Conservation (phyloP, 2,888 invertebrate genomes). For the Tenthredo notha region DNA sequence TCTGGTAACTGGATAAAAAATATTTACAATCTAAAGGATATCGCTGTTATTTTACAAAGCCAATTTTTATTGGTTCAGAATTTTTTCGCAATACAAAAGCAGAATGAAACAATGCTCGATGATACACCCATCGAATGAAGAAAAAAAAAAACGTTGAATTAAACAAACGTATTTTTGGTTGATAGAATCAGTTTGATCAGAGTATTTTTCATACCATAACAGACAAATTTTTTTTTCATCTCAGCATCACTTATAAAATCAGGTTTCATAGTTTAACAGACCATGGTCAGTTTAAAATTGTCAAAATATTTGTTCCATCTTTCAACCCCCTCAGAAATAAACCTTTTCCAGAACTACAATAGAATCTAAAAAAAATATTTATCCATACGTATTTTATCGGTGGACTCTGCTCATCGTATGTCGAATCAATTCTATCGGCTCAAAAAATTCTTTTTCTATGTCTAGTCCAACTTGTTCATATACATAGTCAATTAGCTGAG, state of each 20-base stretch:
- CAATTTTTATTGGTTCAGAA: neutral
- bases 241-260: neutral
- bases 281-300: neutral
- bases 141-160: neutral
- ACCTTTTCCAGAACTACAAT: neutral
- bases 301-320: too few species aligned
- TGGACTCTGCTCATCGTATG: neutral
- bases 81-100: neutral
- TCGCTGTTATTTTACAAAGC: neutral
- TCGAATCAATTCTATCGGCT: neutral
- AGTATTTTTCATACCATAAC: neutral
- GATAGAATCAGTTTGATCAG: neutral
- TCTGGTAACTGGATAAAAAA: neutral
- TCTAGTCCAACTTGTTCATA: neutral
- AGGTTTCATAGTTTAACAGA: neutral
- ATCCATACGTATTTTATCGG: too few species aligned
- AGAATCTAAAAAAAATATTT: too few species aligned
- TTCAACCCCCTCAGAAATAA: neutral
- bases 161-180: neutral
- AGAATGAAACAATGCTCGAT: neutral
- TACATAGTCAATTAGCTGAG: neutral
- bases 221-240: neutral
- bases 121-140: neutral
- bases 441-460: neutral
- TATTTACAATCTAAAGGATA: neutral